Percentiles rank a stretch among this genome's conserved stretches.
These are phyloP conservation scores for Manduca sexta DNA, from an alignment of 1,140 invertebrate species.

Conservation along the genomic window DNA sequence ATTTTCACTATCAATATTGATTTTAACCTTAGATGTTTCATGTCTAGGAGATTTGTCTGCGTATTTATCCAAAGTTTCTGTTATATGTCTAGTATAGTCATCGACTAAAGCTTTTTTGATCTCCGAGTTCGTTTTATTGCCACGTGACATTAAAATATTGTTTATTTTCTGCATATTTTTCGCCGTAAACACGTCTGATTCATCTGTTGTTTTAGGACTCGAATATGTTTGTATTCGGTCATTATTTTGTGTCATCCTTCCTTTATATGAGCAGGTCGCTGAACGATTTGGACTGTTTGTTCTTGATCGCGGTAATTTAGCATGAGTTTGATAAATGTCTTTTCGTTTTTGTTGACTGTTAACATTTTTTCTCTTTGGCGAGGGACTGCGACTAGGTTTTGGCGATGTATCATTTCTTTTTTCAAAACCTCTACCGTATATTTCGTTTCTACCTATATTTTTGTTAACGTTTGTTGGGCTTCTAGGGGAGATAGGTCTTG, in stretches of 20 bases:
- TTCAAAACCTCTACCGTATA: too few species aligned
- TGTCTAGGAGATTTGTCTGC: slow-evolving; percentile 1
- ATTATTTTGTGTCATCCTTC: neutral
- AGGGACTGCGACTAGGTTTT: slow-evolving; percentile 6
- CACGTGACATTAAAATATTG: neutral
- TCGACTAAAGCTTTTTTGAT: slow-evolving; percentile 41
- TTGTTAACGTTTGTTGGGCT: neutral
- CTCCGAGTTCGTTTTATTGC: slow-evolving; percentile 14
- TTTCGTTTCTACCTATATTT: neutral
- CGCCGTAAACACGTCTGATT: neutral
- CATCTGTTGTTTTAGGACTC: slow-evolving; percentile 3
- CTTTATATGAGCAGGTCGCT: neutral
- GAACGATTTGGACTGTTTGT: neutral
- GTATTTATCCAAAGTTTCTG: slow-evolving; percentile 8
- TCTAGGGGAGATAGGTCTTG: neutral
- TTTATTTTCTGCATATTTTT: neutral
- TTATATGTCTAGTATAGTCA: slow-evolving; percentile 10
- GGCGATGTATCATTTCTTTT: too few species aligned
- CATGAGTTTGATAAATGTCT: too few species aligned
- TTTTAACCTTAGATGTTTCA: slow-evolving; percentile 36
- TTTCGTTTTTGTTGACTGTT: neutral
- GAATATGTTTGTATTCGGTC: neutral
- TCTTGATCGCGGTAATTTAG: neutral
- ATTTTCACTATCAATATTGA: slow-evolving; percentile 47
- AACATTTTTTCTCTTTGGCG: slow-evolving; percentile 7